Evolutionary conservation across 2,797 vertebrate species (phyloP).

Genomic region (Coregonus sp.): DNA sequence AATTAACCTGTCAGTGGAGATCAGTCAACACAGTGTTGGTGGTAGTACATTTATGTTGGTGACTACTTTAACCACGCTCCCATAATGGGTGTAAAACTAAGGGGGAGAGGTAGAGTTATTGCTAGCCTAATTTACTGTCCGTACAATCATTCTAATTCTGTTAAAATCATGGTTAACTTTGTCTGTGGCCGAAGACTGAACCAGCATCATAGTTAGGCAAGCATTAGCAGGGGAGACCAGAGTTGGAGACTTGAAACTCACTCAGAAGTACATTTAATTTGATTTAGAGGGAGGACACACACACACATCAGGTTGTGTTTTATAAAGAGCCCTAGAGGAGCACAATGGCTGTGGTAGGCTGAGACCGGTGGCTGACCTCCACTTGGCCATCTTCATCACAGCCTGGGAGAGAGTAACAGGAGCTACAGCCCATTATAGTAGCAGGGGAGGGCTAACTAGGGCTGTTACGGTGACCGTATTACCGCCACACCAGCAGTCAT

Average conservation of each 20-base stretch:
- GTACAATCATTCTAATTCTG: too few relatives aligned
- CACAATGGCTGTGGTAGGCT: constrained; percentile 70
- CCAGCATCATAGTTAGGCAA: constrained; percentile 40
- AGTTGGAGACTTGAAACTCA: constrained; percentile 55
- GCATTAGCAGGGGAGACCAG: constrained; percentile 27
- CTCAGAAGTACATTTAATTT: not conserved
- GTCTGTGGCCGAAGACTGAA: constrained; percentile 10
- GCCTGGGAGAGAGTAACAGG: constrained; percentile 49
- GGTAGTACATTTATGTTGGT: constrained; percentile 41
- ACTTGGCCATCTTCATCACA: constrained; percentile 72
- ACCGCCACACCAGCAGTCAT: too few relatives aligned
- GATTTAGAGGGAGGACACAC: too few relatives aligned
- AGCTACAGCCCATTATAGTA: constrained; percentile 49
- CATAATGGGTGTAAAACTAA: constrained; percentile 39
- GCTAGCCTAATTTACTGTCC: not conserved
- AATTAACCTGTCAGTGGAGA: constrained; percentile 65
- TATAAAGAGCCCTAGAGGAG: constrained; percentile 48
- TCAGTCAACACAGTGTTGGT: constrained; percentile 51
- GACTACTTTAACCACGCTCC: constrained; percentile 51
- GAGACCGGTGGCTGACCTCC: constrained; percentile 65
- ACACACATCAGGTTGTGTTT: constrained; percentile 46
- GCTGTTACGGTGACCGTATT: too few relatives aligned
- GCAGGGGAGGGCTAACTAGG: constrained; percentile 22
- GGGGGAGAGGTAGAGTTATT: not conserved
- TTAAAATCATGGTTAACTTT: not conserved